These are phyloP conservation scores for Eulimnadia texana DNA, from an alignment of 1,140 invertebrate species.

Conservation along the genomic window DNA sequence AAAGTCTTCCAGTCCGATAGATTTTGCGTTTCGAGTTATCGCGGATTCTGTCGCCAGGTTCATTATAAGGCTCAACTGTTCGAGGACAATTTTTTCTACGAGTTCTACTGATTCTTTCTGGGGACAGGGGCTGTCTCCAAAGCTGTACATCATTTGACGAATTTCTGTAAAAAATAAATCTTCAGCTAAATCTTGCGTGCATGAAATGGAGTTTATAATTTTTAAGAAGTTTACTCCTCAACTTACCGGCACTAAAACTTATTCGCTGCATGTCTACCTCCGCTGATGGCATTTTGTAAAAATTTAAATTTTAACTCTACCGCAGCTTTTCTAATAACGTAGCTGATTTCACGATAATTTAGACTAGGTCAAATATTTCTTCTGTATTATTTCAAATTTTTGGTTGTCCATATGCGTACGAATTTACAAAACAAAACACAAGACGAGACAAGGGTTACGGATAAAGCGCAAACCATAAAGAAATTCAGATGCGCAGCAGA, in stretches of 20 bases:
- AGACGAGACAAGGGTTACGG: too few species aligned
- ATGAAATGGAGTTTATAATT: not conserved
- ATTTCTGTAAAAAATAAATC: slow-evolving; percentile 33
- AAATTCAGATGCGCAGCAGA: too few species aligned
- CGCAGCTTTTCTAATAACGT: too few species aligned
- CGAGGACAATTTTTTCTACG: slow-evolving; percentile 47
- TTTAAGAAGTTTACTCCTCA: not conserved
- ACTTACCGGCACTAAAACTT: not conserved
- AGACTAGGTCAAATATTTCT: too few species aligned
- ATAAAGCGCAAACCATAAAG: too few species aligned
- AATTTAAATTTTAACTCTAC: not conserved
- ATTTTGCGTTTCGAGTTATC: slow-evolving; percentile 31
- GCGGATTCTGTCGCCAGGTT: slow-evolving; percentile 39
- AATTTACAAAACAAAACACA: too few species aligned
- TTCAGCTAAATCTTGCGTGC: too few species aligned
- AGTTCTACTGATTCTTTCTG: slow-evolving; percentile 46
- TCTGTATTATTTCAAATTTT: too few species aligned
- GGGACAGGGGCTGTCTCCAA: slow-evolving; percentile 50
- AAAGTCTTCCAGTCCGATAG: slow-evolving; percentile 40
- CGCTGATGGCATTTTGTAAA: not conserved
- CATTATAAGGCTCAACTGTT: slow-evolving; percentile 41
- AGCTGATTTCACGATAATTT: too few species aligned
- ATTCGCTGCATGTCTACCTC: not conserved
- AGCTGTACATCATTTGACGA: slow-evolving; percentile 53
- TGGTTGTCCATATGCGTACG: too few species aligned